Conservation (phyloP, 2,113 vertebrate species). For the Megaleporinus macrocephalus region DNA sequence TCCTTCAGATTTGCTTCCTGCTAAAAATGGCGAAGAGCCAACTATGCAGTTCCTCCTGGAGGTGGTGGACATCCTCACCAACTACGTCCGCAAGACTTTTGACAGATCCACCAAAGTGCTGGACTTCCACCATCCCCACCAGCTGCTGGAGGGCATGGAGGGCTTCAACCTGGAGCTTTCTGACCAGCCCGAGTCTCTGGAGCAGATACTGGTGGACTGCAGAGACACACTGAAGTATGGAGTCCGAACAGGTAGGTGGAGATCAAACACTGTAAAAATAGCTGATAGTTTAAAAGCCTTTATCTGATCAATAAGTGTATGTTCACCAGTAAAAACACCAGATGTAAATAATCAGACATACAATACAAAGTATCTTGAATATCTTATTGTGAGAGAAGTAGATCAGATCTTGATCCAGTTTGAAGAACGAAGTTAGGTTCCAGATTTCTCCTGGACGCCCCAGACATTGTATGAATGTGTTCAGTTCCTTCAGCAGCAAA, state of each 20-base stretch:
- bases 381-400: too few relatives aligned
- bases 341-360: too few relatives aligned
- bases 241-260: constrained; percentile 89
- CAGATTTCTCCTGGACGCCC: too few relatives aligned
- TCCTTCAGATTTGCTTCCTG: constrained; percentile 88
- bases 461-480: too few relatives aligned
- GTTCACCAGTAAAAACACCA: too few relatives aligned
- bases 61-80: constrained; percentile 95
- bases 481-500: too few relatives aligned
- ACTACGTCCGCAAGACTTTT: constrained; percentile 95
- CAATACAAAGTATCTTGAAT: too few relatives aligned
- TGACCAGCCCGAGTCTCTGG: constrained; percentile 95
- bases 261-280: not conserved
- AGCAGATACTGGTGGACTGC: constrained; percentile 98
- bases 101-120: constrained; percentile 98
- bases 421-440: too few relatives aligned
- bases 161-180: constrained; percentile 98
- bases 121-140: constrained; percentile 98
- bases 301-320: too few relatives aligned
- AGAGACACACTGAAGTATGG: constrained; percentile 98
- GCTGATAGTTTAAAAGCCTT: too few relatives aligned
- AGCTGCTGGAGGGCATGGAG: constrained; percentile 97
- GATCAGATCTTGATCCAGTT: too few relatives aligned
- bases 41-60: constrained; percentile 96
- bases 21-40: constrained; percentile 97